These are phyloP conservation scores for Brienomyrus longianalis DNA, from an alignment of 2,113 vertebrate species.

Conservation along the genomic window DNA sequence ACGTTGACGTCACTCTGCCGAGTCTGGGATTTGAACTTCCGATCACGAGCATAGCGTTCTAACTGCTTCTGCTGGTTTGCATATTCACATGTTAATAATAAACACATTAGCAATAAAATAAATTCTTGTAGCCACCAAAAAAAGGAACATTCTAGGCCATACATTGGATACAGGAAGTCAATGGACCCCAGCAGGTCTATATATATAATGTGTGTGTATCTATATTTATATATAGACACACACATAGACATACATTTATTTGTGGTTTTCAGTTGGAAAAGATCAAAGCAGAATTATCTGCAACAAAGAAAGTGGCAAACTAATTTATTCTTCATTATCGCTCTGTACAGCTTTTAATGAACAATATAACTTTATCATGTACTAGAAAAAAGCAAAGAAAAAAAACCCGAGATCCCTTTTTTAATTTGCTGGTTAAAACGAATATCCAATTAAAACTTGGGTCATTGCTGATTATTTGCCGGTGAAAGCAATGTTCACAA, in stretches of 20 bases:
- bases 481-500: not conserved
- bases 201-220: not conserved
- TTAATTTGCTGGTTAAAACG: not conserved
- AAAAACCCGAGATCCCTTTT: conserved; percentile 12
- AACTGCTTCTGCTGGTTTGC: not conserved
- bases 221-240: not conserved
- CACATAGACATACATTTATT: not conserved
- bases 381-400: conserved; percentile 34
- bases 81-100: not conserved
- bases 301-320: conserved; percentile 71
- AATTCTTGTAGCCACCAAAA: not conserved
- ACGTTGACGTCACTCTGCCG: not conserved
- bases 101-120: not conserved
- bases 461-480: not conserved
- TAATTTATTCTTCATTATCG: conserved; percentile 69
- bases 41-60: not conserved
- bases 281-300: conserved; percentile 54
- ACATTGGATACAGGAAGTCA: conserved; percentile 53
- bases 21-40: not conserved
- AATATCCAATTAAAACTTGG: not conserved
- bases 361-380: conserved; percentile 29
- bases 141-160: not conserved
- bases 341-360: conserved; percentile 74
- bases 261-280: conserved; percentile 33
- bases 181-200: conserved; percentile 53